Evolutionary conservation across 2,888 invertebrate species (phyloP).

Genomic region (Masnerella sp.): DNA sequence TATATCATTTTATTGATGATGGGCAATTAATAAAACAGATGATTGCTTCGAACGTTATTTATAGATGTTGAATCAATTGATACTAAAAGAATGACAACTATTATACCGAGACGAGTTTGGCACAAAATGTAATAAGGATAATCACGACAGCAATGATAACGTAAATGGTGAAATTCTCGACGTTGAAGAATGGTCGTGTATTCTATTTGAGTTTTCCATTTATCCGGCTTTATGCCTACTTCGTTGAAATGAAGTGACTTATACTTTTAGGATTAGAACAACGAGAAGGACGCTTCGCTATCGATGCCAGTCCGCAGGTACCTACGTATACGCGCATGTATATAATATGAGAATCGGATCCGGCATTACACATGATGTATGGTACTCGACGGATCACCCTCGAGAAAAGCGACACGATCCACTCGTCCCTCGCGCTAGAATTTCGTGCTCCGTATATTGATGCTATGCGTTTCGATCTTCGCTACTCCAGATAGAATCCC

Average conservation of each 20-base stretch:
- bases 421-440: slow-evolving; percentile 63
- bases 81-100: slow-evolving; percentile 57
- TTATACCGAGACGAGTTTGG: slow-evolving; percentile 43
- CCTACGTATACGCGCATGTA: slow-evolving; percentile 61
- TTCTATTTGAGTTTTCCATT: slow-evolving; percentile 66
- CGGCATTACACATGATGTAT: slow-evolving; percentile 76
- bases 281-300: slow-evolving; percentile 59
- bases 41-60: slow-evolving; percentile 55
- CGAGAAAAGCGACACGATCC: slow-evolving; percentile 69
- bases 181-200: slow-evolving; percentile 63
- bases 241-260: slow-evolving; percentile 63
- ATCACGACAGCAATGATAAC: slow-evolving; percentile 59
- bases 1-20: slow-evolving; percentile 54
- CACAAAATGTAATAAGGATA: slow-evolving; percentile 59
- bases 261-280: slow-evolving; percentile 64
- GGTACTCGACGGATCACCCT: slow-evolving; percentile 71
- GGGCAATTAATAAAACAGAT: slow-evolving; percentile 50
- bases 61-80: slow-evolving; percentile 52
- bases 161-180: slow-evolving; percentile 55
- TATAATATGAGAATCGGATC: slow-evolving; percentile 75
- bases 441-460: slow-evolving; percentile 77
- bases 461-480: slow-evolving; percentile 67
- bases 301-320: slow-evolving; percentile 61
- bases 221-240: slow-evolving; percentile 64
- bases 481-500: slow-evolving; percentile 46